Percentiles rank a stretch among this genome's conserved stretches.
phyloP scores from a whole-genome alignment of 2,888 invertebrate genomes.

The Drosophila atripex region DNA sequence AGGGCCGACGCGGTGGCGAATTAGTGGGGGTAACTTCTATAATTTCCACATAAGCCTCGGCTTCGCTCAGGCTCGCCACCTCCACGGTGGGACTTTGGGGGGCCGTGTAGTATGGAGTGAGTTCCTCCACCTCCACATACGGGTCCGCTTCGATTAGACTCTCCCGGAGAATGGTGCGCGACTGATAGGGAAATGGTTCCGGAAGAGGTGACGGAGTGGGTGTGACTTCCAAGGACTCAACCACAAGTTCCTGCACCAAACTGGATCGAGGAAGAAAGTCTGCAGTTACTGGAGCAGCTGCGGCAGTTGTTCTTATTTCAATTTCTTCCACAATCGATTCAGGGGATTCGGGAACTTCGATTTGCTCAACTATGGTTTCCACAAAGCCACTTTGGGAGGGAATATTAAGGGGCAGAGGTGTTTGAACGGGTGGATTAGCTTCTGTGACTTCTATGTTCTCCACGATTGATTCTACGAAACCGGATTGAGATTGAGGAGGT shows the following conservation, averaged over 20 bases:
- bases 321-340: slow-evolving; percentile 26
- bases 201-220: slow-evolving; percentile 33
- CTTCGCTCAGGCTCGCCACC: slow-evolving; percentile 8
- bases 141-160: slow-evolving; percentile 18
- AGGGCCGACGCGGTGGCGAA: slow-evolving; percentile 20
- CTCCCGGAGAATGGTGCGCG: slow-evolving; percentile 11
- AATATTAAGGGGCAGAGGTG: slow-evolving; percentile 9
- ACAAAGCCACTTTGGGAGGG: slow-evolving; percentile 9
- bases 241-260: slow-evolving; percentile 30
- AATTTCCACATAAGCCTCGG: slow-evolving; percentile 31
- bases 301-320: slow-evolving; percentile 3
- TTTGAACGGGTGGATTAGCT: background rate
- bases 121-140: slow-evolving; percentile 26
- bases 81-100: slow-evolving; percentile 25
- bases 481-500: background rate
- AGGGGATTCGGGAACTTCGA: slow-evolving; percentile 10
- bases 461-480: slow-evolving; percentile 17
- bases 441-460: slow-evolving; percentile 17
- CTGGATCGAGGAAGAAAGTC: slow-evolving; percentile 16
- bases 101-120: slow-evolving; percentile 23
- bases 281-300: background rate
- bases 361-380: slow-evolving; percentile 23
- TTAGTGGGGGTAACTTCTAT: slow-evolving; percentile 17
- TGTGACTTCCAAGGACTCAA: slow-evolving; percentile 32
- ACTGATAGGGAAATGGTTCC: slow-evolving; percentile 12